phyloP scores from a whole-genome alignment of 1,140 invertebrate genomes.

The Procambarus virginalis region DNA sequence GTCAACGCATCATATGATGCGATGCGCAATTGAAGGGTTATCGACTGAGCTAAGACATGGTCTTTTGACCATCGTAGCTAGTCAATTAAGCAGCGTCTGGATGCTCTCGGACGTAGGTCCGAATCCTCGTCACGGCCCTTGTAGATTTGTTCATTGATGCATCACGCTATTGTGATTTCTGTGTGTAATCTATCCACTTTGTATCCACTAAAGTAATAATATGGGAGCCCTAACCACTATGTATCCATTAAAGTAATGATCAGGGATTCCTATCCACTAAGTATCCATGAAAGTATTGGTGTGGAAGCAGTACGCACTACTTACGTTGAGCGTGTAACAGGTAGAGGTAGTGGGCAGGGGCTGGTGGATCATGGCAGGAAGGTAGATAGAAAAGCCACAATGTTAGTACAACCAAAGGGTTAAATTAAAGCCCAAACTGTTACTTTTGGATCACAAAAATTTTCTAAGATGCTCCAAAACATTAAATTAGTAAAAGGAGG shows the following conservation, averaged over 20 bases:
- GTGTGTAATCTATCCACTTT: too few species aligned
- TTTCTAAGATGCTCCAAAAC: neutral
- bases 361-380: slow-evolving; percentile 40
- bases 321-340: slow-evolving; percentile 69
- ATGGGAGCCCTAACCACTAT: too few species aligned
- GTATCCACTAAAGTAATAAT: too few species aligned
- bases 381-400: slow-evolving; percentile 36
- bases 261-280: neutral
- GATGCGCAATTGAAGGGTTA: too few species aligned
- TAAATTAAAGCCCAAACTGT: neutral
- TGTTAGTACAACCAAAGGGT: slow-evolving; percentile 29
- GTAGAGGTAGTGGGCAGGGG: slow-evolving; percentile 68
- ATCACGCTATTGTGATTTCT: too few species aligned
- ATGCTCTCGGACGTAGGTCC: too few species aligned
- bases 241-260: neutral
- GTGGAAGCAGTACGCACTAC: slow-evolving; percentile 23
- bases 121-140: too few species aligned
- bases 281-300: neutral
- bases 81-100: too few species aligned
- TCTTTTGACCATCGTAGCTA: too few species aligned
- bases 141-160: too few species aligned
- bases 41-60: too few species aligned
- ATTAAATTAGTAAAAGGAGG: neutral
- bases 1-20: too few species aligned
- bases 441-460: neutral